Evolutionary conservation across 2,797 vertebrate genomes (phyloP), one percentile per base, ranked within the genome.

Genomic region (Anas georgica): DNA sequence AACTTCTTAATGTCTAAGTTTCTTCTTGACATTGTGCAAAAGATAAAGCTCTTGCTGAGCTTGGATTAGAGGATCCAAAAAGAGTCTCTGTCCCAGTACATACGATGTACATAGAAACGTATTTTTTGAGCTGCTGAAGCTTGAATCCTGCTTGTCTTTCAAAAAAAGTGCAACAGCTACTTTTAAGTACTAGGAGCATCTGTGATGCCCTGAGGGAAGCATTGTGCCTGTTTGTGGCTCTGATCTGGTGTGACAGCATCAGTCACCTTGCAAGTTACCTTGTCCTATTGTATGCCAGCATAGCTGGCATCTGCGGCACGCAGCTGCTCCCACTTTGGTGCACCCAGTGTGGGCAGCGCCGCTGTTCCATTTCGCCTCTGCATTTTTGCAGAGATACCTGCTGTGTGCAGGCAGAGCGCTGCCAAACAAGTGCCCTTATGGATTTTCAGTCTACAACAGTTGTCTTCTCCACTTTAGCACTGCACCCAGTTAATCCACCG

Each of bases 351-450:
- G 2, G 33, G n/a, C 67, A 68, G 46, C 60, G 58, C 62, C 22
- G 1, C 12, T 79, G 43, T 9, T 88, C 56, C 29, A 3, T 52
- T 63, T 73, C 60, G 22, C 33, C 52, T 70, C 18, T 90, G 29
- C 23, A 26, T 62, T 43, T 54, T 87, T 58, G 0, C 63, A 76
- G 81, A 69, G 81, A 55, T 93, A 23, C 67, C 35, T 4, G 1
- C 45, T 63, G n/a, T 48, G 55, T 33, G n/a, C 73, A 81, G 68
- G 41, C 68, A 68, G 52, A 87, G 50, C 3, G 35, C 55, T 88
- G 64, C 39, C 35, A 22, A 81, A 66, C 72, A 58, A 17, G 3
- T 0, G 1, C 35, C 48, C 37, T 3, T 4, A 4, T 21, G 2
- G 72, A 43, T 85, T 43, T 77, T 41, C 74, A 60, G 23, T 56